A percentile compares a stretch with the other conserved stretches of the same genome.
Conservation (phyloP, 2,113 vertebrate genomes). For the Neogobius melanostomus region DNA sequence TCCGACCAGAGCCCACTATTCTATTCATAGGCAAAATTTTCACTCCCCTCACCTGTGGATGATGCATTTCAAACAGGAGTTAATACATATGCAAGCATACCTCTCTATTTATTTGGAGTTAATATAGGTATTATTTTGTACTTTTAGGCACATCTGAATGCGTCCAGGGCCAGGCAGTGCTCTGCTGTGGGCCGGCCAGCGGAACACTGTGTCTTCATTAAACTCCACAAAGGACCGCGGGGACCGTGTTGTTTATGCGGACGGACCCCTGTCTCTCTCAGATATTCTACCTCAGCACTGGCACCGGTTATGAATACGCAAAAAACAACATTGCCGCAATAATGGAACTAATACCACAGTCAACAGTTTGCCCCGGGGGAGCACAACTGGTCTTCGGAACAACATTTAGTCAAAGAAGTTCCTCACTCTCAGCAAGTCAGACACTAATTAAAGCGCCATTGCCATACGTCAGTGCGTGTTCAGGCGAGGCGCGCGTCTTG, state of each 20-base stretch:
- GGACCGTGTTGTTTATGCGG: conserved; percentile 58
- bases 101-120: too few relatives aligned
- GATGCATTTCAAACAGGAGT: too few relatives aligned
- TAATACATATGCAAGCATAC: too few relatives aligned
- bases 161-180: conserved; percentile 48
- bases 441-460: conserved; percentile 43
- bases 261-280: conserved; percentile 44
- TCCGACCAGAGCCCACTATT: too few relatives aligned
- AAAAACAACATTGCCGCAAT: conserved; percentile 30
- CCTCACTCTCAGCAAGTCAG: conserved; percentile 18
- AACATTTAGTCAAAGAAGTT: conserved; percentile 22
- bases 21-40: too few relatives aligned
- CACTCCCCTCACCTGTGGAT: too few relatives aligned
- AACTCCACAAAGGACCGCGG: conserved; percentile 41
- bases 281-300: conserved; percentile 45
- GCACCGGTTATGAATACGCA: conserved; percentile 33
- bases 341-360: conserved; percentile 33
- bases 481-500: conserved; percentile 31
- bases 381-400: conserved; percentile 31
- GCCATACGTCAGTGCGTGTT: conserved; percentile 39
- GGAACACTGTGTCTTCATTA: conserved; percentile 72
- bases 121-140: background rate
- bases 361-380: conserved; percentile 37
- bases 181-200: conserved; percentile 21
- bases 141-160: background rate